These are phyloP conservation scores for Onychomys leucogaster DNA, from an alignment of 2,797 vertebrate species.

Conservation along the genomic window DNA sequence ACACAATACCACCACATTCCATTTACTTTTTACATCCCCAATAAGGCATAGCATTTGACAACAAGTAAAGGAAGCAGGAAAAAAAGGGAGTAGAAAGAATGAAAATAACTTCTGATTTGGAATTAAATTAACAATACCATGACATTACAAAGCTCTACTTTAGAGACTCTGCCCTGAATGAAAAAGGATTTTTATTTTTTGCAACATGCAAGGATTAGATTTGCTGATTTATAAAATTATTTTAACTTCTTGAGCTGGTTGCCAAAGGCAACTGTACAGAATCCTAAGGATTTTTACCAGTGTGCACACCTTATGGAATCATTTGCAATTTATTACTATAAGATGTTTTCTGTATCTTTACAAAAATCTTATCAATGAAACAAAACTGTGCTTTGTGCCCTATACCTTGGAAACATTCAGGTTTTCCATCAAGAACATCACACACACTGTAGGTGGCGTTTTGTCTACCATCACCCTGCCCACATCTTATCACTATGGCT, in stretches of 20 bases:
- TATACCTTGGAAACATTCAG: conserved; percentile 40
- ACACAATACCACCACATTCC: too few species aligned
- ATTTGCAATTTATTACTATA: conserved; percentile 34
- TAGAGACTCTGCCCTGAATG: not conserved
- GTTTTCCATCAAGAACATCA: not conserved
- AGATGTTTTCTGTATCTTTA: not conserved
- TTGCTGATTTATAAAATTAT: conserved; percentile 33
- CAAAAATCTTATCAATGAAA: not conserved
- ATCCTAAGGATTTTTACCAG: conserved; percentile 3
- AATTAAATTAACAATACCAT: not conserved
- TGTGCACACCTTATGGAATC: not conserved
- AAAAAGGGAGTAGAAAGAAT: not conserved
- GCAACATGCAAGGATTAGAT: not conserved
- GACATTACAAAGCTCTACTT: not conserved
- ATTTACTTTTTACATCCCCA: not conserved
- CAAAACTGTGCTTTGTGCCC: not conserved
- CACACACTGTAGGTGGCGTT: not conserved
- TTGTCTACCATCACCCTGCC: not conserved
- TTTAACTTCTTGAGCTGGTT: not conserved
- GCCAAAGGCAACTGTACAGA: not conserved
- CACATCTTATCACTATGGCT: not conserved
- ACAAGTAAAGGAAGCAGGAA: not conserved
- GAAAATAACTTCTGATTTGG: conserved; percentile 8
- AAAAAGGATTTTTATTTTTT: not conserved
- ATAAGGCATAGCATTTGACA: not conserved